Evolutionary conservation across 1,140 invertebrate genomes (phyloP).

Genomic region (Drosophila busckii): DNA sequence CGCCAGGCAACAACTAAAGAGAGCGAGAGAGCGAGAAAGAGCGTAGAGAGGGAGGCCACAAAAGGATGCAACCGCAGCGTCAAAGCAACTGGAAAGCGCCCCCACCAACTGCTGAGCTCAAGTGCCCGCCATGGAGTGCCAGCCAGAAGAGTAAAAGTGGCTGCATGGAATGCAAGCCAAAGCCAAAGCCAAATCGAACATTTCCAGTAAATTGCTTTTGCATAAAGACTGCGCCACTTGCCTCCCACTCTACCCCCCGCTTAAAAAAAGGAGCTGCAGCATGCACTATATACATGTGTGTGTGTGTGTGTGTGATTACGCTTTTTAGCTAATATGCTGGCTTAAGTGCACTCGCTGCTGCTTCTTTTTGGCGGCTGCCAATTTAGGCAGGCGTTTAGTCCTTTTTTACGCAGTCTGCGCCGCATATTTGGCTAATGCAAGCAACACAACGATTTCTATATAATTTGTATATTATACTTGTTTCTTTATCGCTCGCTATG

Average conservation of each 20-base stretch:
- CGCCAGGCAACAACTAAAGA: constrained; percentile 10
- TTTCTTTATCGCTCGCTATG: no score
- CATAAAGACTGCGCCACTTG: constrained; percentile 63
- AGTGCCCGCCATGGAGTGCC: constrained; percentile 12
- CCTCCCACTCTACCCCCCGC: not conserved
- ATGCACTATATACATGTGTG: no score
- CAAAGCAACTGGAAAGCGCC: constrained; percentile 16
- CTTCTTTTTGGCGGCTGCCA: constrained; percentile 53
- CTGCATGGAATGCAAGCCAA: constrained; percentile 3
- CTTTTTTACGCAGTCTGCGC: constrained; percentile 57
- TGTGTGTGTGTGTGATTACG: not conserved
- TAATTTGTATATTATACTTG: no score
- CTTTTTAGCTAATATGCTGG: constrained; percentile 21
- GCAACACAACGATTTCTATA: no score
- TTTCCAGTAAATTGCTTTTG: constrained; percentile 76
- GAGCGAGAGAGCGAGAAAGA: no score
- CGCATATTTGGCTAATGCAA: constrained; percentile 23
- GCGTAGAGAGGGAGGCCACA: constrained; percentile 37
- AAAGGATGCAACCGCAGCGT: constrained; percentile 43
- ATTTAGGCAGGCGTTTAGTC: constrained; percentile 68
- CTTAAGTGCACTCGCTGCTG: constrained; percentile 33
- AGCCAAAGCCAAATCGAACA: constrained; percentile 51
- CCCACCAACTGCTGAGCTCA: constrained; percentile 26
- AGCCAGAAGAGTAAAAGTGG: constrained; percentile 5
- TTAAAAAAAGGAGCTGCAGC: constrained; percentile 38